A percentile compares a stretch with the other conserved stretches of the same genome.
phyloP scores from a whole-genome alignment of 2,797 vertebrate species.

The Tapirus indicus region DNA sequence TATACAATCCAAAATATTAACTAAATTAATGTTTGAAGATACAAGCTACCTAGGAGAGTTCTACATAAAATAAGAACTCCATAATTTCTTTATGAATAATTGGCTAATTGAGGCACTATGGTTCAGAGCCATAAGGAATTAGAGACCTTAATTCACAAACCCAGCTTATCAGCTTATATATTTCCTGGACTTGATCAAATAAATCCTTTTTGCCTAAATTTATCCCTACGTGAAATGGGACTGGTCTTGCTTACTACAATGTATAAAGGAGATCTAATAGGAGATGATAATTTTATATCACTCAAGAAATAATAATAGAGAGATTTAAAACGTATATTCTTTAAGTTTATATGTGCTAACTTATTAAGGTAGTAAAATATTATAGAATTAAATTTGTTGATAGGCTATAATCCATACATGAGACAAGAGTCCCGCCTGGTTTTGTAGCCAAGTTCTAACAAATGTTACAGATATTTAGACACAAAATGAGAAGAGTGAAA shows the following conservation, averaged over 20 bases:
- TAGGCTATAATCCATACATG: neutral
- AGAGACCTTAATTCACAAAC: neutral
- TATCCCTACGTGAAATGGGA: neutral
- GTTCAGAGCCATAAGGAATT: neutral
- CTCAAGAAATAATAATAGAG: neutral
- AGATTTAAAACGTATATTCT: neutral
- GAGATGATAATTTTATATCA: neutral
- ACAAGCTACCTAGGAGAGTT: neutral
- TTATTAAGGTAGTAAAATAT: neutral
- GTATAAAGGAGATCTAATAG: neutral
- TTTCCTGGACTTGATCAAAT: neutral
- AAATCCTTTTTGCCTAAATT: neutral
- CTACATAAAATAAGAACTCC: neutral
- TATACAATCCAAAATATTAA: neutral
- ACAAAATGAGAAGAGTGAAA: neutral
- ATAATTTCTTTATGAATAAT: neutral
- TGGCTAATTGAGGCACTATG: neutral
- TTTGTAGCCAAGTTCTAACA: slow-evolving; percentile 5
- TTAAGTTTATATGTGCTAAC: neutral
- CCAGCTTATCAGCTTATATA: neutral
- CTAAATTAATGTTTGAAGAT: neutral
- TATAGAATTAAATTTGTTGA: neutral
- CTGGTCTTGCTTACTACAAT: neutral
- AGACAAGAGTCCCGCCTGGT: neutral
- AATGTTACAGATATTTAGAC: neutral